phyloP scores from a whole-genome alignment of 2,888 invertebrate species.

The Escarpia spicata region DNA sequence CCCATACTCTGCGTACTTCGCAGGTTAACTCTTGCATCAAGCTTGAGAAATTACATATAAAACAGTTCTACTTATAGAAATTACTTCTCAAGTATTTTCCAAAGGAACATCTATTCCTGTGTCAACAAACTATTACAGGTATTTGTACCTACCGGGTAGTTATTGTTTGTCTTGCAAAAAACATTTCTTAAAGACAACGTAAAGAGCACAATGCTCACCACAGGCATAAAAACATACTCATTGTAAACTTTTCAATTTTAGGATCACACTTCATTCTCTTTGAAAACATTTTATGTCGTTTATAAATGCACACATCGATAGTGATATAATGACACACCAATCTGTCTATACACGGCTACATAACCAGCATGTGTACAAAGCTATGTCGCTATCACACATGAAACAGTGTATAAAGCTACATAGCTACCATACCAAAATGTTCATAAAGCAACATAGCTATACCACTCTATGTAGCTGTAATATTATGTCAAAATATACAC shows the following conservation, averaged over 20 bases:
- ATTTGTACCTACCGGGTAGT: background rate
- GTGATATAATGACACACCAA: background rate
- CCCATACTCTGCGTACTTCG: background rate
- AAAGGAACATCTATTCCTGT: background rate
- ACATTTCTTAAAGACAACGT: background rate
- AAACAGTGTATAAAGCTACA: background rate
- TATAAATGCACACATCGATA: background rate
- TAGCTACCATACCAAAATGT: background rate
- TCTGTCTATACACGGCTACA: background rate
- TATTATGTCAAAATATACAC: background rate
- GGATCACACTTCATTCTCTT: background rate
- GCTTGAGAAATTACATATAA: background rate
- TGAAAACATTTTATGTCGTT: background rate
- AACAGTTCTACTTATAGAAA: background rate
- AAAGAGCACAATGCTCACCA: background rate
- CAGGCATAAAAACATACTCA: background rate
- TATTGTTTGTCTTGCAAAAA: background rate
- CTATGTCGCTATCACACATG: background rate
- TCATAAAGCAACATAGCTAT: background rate
- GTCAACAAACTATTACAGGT: background rate
- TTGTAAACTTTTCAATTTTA: background rate
- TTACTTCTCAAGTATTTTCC: background rate
- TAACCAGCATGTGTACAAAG: background rate
- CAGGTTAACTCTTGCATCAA: background rate
- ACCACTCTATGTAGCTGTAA: background rate